Percentiles rank a stretch among this genome's conserved stretches.
These are phyloP conservation scores for Callithrix jacchus DNA, from an alignment of 2,113 vertebrate genomes.

Conservation along the genomic window DNA sequence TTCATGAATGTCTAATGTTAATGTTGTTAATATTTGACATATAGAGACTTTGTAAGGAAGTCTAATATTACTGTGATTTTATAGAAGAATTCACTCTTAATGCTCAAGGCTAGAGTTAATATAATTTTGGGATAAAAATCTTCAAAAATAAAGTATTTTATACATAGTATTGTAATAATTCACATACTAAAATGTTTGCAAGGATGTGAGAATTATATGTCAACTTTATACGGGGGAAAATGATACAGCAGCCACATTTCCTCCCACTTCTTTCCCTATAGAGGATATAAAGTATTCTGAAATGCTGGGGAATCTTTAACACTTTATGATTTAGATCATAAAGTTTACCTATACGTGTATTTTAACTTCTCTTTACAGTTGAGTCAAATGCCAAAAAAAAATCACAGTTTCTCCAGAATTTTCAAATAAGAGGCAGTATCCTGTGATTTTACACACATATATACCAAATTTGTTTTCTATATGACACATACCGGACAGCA, in stretches of 20 bases:
- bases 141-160: background rate
- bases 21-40: background rate
- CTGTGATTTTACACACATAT: background rate
- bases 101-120: background rate
- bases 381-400: background rate
- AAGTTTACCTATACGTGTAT: background rate
- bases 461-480: background rate
- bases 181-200: background rate
- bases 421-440: slow-evolving; percentile 11
- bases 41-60: background rate
- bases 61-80: background rate
- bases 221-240: background rate
- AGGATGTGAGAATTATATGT: background rate
- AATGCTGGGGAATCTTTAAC: background rate
- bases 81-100: background rate
- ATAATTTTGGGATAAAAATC: background rate
- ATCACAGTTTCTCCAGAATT: background rate
- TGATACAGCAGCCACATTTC: background rate
- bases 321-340: background rate
- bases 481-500: background rate
- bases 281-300: background rate
- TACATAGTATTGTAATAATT: background rate
- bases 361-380: slow-evolving; percentile 42
- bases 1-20: background rate
- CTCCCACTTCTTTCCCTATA: background rate